Evolutionary conservation across 2,888 invertebrate species (phyloP).

Genomic region (Plemyria rubiginata): DNA sequence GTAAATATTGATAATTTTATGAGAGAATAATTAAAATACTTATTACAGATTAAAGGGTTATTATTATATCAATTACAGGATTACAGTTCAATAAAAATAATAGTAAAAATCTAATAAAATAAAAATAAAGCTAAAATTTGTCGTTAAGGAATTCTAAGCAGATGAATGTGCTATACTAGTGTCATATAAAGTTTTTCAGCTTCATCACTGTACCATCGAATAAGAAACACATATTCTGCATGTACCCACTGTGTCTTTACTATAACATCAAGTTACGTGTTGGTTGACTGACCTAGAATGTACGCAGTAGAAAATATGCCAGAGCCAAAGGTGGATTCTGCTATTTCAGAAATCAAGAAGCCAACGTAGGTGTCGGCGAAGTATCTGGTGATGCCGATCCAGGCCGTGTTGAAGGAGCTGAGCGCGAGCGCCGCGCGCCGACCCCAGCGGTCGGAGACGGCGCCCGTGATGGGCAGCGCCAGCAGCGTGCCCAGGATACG

Average conservation of each 20-base stretch:
- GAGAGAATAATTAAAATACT: too few species aligned
- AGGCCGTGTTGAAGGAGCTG: slow-evolving; percentile 85
- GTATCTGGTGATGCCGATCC: slow-evolving; percentile 86
- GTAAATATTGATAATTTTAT: too few species aligned
- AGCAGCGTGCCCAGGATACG: slow-evolving; percentile 88
- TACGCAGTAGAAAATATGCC: slow-evolving; percentile 89
- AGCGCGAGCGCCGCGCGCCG: slow-evolving; percentile 84
- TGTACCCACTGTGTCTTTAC: too few species aligned
- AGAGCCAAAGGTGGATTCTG: slow-evolving; percentile 87
- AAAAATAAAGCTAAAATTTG: too few species aligned
- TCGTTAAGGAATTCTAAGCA: too few species aligned
- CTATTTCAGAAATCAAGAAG: slow-evolving; percentile 88
- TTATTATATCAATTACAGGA: too few species aligned
- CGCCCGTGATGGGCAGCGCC: slow-evolving; percentile 88
- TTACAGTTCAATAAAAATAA: too few species aligned
- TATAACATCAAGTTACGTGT: too few species aligned
- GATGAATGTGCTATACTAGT: too few species aligned
- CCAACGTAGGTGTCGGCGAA: slow-evolving; percentile 86
- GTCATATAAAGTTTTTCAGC: too few species aligned
- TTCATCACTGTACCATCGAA: not conserved
- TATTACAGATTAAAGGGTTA: too few species aligned
- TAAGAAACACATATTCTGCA: not conserved
- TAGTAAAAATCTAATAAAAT: too few species aligned
- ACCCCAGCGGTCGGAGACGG: slow-evolving; percentile 89
- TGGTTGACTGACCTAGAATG: slow-evolving; percentile 84